phyloP scores from a whole-genome alignment of 2,113 vertebrate genomes.

The Cephalopterus ornatus region DNA sequence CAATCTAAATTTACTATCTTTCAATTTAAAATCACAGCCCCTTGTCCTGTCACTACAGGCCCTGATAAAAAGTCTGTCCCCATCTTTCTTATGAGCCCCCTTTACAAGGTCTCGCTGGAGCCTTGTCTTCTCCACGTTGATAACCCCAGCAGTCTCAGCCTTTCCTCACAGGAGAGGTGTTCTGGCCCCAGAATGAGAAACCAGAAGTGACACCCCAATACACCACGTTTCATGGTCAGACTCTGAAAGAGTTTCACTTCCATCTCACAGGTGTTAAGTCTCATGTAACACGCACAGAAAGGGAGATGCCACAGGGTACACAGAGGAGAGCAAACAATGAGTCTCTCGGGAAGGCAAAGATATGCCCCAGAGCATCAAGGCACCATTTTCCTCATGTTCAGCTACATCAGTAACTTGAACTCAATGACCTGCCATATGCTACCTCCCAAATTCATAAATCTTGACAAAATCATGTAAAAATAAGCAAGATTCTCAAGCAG shows the following conservation, averaged over 20 bases:
- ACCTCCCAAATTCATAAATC: neutral
- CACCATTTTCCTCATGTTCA: neutral
- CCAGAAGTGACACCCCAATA: neutral
- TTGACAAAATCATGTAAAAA: neutral
- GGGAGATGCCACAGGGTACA: neutral
- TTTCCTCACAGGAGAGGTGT: neutral
- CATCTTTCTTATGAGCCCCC: neutral
- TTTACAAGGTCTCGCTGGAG: neutral
- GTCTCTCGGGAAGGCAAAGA: neutral
- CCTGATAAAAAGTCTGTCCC: neutral
- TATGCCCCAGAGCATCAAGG: neutral
- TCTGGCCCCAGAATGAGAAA: neutral
- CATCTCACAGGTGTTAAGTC: neutral
- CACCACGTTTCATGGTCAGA: neutral
- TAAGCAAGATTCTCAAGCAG: neutral
- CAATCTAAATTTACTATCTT: neutral
- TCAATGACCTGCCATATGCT: neutral
- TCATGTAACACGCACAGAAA: accelerated
- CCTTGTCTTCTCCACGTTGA: neutral
- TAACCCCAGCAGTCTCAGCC: neutral
- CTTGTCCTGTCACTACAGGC: neutral
- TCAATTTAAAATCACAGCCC: neutral
- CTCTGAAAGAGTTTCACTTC: neutral
- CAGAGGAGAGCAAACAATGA: neutral
- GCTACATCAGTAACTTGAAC: neutral